Conservation (phyloP, 2,113 vertebrate species). For the Holacanthus passer region DNA sequence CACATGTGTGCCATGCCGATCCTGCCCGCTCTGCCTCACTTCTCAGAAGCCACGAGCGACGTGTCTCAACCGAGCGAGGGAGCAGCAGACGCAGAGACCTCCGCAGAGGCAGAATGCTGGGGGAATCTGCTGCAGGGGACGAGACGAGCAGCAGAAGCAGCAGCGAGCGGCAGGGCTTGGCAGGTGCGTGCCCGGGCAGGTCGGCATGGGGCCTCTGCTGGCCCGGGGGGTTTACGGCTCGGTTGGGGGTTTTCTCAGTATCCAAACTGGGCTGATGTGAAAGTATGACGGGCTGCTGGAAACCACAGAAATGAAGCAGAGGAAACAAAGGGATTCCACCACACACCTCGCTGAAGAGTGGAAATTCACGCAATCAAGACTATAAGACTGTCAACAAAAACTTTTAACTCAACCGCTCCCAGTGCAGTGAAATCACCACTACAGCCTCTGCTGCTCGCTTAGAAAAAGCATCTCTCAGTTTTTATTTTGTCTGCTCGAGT, state of each 20-base stretch:
- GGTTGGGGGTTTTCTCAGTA: conserved; percentile 71
- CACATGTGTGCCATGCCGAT: conserved; percentile 69
- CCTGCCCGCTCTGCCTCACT: conserved; percentile 71
- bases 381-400: conserved; percentile 54
- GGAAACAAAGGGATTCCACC: conserved; percentile 79
- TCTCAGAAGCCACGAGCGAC: conserved; percentile 79
- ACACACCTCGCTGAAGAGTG: conserved; percentile 57
- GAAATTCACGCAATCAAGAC: conserved; percentile 61
- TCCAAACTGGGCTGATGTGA: conserved; percentile 70
- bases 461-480: not conserved
- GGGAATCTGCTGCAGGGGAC: conserved; percentile 81
- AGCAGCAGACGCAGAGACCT: conserved; percentile 76
- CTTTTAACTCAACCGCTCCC: conserved; percentile 36
- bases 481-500: conserved; percentile 19
- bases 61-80: conserved; percentile 74
- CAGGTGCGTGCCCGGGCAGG: conserved; percentile 83
- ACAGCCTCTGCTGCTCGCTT: not conserved
- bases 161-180: conserved; percentile 76
- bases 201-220: conserved; percentile 76
- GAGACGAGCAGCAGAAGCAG: conserved; percentile 63
- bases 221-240: conserved; percentile 60
- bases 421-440: not conserved
- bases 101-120: conserved; percentile 76
- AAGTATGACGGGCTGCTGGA: conserved; percentile 73
- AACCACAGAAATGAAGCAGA: conserved; percentile 74